These are phyloP conservation scores for Phorcus lineatus DNA, from an alignment of 2,888 invertebrate species.

Conservation along the genomic window DNA sequence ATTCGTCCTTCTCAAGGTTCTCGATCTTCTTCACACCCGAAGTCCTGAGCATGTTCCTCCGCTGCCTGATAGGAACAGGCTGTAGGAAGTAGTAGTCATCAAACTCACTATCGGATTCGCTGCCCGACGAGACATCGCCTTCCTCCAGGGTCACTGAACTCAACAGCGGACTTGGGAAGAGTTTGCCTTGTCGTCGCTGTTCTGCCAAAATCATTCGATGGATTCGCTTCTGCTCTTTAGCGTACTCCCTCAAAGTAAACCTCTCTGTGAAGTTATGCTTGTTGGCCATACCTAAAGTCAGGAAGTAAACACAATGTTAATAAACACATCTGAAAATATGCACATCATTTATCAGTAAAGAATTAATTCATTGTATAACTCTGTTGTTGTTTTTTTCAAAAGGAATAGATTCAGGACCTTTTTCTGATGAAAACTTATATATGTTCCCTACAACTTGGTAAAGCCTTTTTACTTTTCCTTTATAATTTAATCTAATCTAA, in stretches of 20 bases:
- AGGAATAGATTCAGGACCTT: no score
- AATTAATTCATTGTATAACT: no score
- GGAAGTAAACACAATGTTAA: background rate
- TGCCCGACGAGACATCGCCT: slow-evolving; percentile 49
- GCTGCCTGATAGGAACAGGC: slow-evolving; percentile 93
- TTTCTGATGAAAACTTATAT: no score
- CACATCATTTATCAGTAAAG: no score
- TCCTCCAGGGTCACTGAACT: slow-evolving; percentile 49
- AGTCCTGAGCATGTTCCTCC: slow-evolving; percentile 90
- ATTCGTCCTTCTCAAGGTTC: slow-evolving; percentile 93
- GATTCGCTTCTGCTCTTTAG: slow-evolving; percentile 89
- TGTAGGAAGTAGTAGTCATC: slow-evolving; percentile 77
- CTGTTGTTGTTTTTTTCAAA: no score
- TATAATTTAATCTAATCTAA: no score
- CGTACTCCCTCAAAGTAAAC: slow-evolving; percentile 91
- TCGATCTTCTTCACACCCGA: slow-evolving; percentile 96
- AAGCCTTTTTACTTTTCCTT: no score
- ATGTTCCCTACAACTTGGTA: no score
- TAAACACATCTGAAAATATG: background rate
- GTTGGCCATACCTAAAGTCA: slow-evolving; percentile 84
- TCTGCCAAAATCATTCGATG: slow-evolving; percentile 88
- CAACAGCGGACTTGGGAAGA: slow-evolving; percentile 59
- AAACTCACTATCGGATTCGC: slow-evolving; percentile 65
- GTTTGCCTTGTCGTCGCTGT: slow-evolving; percentile 80
- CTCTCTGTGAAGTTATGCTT: slow-evolving; percentile 83